phyloP scores from a whole-genome alignment of 2,888 invertebrate genomes.

The Conops quadrifasciatus region DNA sequence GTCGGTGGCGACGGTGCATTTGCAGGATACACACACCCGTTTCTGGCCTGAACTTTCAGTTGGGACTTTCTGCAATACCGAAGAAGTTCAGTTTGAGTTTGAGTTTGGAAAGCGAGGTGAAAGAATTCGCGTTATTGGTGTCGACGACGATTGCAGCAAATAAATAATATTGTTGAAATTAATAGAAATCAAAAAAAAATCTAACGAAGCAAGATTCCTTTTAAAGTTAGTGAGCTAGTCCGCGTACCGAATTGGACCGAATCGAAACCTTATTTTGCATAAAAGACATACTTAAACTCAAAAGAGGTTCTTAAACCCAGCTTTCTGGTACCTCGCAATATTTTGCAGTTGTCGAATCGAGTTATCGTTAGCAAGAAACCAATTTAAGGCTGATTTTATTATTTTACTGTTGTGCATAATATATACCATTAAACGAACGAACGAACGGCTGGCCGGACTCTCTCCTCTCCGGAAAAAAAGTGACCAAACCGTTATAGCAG shows the following conservation, averaged over 20 bases:
- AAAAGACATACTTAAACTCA: too few species aligned
- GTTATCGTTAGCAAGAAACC: too few species aligned
- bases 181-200: neutral
- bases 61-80: constrained; percentile 46
- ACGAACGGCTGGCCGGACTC: neutral
- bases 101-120: constrained; percentile 18
- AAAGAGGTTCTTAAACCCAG: too few species aligned
- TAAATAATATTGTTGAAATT: neutral
- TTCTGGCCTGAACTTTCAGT: constrained; percentile 31
- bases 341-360: too few species aligned
- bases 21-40: constrained; percentile 44
- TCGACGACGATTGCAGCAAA: constrained; percentile 16
- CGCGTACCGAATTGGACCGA: neutral
- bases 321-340: too few species aligned
- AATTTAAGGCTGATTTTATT: constrained; percentile 64
- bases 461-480: neutral
- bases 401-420: constrained; percentile 64
- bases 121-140: constrained; percentile 8
- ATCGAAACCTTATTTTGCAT: too few species aligned
- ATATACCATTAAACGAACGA: constrained; percentile 33
- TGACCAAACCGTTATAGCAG: too few species aligned
- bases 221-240: neutral
- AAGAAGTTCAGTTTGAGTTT: constrained; percentile 38
- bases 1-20: constrained; percentile 36
- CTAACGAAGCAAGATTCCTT: neutral